Percentiles rank a stretch among this genome's conserved stretches.
Conservation (phyloP, 2,888 invertebrate genomes). For the Sinotaia quadrata region DNA sequence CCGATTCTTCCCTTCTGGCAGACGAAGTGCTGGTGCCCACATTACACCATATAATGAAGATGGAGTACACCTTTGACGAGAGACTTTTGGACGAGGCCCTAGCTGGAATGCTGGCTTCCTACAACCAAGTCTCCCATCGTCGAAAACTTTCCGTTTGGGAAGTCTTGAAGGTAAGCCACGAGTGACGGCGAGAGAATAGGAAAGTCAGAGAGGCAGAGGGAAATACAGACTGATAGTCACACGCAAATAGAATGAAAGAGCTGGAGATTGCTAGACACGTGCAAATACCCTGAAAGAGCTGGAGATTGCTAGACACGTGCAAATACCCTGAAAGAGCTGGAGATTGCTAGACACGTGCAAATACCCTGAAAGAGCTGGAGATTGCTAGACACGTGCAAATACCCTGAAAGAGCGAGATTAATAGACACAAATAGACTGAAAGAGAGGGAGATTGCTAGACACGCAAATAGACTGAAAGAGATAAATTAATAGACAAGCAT, state of each 20-base stretch:
- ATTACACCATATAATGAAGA: constrained; percentile 2
- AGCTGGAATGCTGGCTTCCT: constrained; percentile 13
- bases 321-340: not conserved
- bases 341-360: no score
- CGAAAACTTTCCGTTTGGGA: not conserved
- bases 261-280: no score
- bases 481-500: no score
- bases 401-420: no score
- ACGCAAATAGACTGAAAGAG: no score
- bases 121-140: constrained; percentile 10
- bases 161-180: constrained; percentile 5
- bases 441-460: no score
- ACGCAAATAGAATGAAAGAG: no score
- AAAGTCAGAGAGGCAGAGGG: no score
- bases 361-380: no score
- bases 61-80: not conserved
- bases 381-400: no score
- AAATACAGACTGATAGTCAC: no score
- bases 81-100: constrained; percentile 14
- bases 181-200: not conserved
- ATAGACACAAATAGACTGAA: no score
- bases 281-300: not conserved
- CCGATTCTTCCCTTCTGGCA: constrained; percentile 11
- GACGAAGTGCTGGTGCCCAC: constrained; percentile 18
- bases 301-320: not conserved